Evolutionary conservation across 2,888 invertebrate genomes (phyloP), one percentile per base, ranked within the genome.

Genomic region (Caenorhabditis sulstoni): DNA sequence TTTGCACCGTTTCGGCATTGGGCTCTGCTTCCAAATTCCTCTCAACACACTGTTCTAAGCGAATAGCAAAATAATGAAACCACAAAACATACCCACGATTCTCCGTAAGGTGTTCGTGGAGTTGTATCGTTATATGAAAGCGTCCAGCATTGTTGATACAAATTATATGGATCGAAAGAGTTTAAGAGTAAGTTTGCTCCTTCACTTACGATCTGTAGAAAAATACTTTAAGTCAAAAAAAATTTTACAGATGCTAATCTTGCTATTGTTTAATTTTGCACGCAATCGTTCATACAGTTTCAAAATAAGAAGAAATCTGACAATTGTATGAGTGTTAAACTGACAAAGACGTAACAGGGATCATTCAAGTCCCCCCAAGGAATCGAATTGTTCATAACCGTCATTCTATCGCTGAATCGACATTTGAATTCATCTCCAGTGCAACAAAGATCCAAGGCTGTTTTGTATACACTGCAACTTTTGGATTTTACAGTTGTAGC

Each of bases 81-180:
- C n/a, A 39, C 50, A 50, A n/a, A 53, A 39, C 16, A 47, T 41
- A 81, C 81, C 82, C 83, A 83, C 16, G 65, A 66, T 29, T 83
- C 83, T 70, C 83, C 83, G 47, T 81, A 79, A 18, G 62, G 65
- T 5, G 76, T 74, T n/a, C 50, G 29, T 53, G 67, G 74, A 9
- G 68, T 67, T 7, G 67, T 73, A 1, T 39, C 53, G 22, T 75
- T 67, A 41, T 49, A 57, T 1, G 65, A 44, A 3, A 79, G 35
- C 0, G 67, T 80, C 59, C 70, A 82, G 35, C 84, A 84, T 16
- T 81, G 78, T 61, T 84, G 81, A 37, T 84, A 84, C n/a, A 84
- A 23, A 39, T 84, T 84, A 61, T 84, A 84, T n/a, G 81, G 84
- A 23, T 84, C 84, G 49, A 75, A 81, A 3, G 61, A 58, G n/a